Evolutionary conservation across 2,797 vertebrate species (phyloP).

Genomic region (Onychomys torridus): DNA sequence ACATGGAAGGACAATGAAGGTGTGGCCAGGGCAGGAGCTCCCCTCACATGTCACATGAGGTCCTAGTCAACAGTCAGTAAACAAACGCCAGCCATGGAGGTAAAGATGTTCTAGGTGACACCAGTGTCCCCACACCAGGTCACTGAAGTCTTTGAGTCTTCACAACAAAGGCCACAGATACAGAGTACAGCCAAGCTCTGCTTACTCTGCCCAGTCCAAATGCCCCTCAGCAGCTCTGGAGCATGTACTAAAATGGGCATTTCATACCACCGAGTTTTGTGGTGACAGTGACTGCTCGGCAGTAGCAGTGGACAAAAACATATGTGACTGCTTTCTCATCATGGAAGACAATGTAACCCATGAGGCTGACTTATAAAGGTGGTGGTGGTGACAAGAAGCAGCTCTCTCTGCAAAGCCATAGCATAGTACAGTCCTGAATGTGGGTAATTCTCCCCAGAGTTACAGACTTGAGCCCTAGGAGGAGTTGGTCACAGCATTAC

Average conservation of each 20-base stretch:
- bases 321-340: background rate
- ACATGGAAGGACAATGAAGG: background rate
- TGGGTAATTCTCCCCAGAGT: background rate
- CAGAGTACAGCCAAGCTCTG: background rate
- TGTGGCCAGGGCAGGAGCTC: background rate
- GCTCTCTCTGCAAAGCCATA: background rate
- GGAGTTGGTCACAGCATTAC: background rate
- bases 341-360: background rate
- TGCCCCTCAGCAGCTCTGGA: background rate
- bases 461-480: background rate
- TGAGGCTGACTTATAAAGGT: background rate
- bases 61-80: background rate
- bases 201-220: background rate
- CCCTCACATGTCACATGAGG: background rate
- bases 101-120: background rate
- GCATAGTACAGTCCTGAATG: background rate
- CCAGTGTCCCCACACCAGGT: background rate
- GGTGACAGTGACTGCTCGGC: background rate
- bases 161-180: background rate
- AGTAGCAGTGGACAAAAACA: background rate
- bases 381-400: background rate
- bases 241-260: background rate
- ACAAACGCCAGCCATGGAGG: background rate
- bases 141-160: background rate
- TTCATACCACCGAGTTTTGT: background rate